These are phyloP conservation scores for Wiebesia pumilae DNA, from an alignment of 1,140 invertebrate genomes.

Conservation along the genomic window DNA sequence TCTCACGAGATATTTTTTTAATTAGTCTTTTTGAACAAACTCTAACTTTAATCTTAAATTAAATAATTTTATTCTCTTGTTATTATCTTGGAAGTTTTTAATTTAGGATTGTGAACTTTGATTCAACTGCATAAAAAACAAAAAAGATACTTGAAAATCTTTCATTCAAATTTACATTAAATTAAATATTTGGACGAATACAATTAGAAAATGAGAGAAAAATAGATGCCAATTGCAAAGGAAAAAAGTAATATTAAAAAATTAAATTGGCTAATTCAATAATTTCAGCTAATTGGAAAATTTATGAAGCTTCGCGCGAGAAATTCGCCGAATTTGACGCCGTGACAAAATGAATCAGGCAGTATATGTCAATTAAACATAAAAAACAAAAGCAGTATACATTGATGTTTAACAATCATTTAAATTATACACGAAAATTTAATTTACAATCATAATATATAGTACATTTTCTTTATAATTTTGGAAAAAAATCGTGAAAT, in stretches of 20 bases:
- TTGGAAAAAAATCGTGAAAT: not conserved
- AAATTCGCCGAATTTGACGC: constrained; percentile 17
- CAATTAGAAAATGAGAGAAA: not conserved
- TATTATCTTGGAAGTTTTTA: not conserved
- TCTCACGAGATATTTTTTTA: constrained; percentile 22
- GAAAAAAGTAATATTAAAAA: constrained; percentile 15
- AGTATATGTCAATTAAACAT: constrained; percentile 33
- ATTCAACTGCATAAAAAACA: constrained; percentile 23
- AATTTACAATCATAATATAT: not conserved
- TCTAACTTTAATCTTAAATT: constrained; percentile 25
- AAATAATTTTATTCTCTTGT: constrained; percentile 23
- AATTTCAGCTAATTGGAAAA: constrained; percentile 26
- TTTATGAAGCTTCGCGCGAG: not conserved
- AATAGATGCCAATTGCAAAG: not conserved
- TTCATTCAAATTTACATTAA: constrained; percentile 28
- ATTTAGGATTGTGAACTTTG: constrained; percentile 19
- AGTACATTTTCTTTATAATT: not conserved
- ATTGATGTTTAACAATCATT: not conserved
- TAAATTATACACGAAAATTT: not conserved
- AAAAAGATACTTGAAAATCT: constrained; percentile 18
- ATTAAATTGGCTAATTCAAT: constrained; percentile 17
- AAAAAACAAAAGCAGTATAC: not conserved
- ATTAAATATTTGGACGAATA: not conserved
- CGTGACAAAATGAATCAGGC: constrained; percentile 10
- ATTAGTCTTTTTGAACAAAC: constrained; percentile 12